These are phyloP conservation scores for Anguilla obscura DNA, from an alignment of 2,797 vertebrate genomes.

Conservation along the genomic window DNA sequence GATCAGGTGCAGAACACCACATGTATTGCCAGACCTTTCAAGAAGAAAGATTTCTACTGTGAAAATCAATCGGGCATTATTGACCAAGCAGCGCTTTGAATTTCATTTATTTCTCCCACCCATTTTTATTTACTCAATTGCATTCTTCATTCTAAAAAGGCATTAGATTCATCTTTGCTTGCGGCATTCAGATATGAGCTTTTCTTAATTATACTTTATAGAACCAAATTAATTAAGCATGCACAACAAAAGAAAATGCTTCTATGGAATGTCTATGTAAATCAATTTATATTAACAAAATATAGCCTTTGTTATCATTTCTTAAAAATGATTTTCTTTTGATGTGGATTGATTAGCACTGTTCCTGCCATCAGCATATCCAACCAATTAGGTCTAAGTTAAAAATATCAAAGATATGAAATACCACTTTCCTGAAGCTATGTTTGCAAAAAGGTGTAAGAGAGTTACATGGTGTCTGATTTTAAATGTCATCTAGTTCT, in stretches of 20 bases:
- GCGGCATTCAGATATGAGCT: neutral
- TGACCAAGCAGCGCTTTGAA: constrained; percentile 18
- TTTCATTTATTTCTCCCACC: neutral
- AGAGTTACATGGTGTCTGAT: neutral
- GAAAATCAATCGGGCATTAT: constrained; percentile 6
- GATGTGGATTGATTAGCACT: neutral
- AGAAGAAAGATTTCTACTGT: neutral
- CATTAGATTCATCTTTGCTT: neutral
- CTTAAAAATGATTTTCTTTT: neutral
- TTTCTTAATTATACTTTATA: neutral
- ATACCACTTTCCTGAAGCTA: neutral
- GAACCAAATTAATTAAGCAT: neutral
- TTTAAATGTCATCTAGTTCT: neutral
- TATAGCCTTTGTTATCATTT: neutral
- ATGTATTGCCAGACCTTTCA: constrained; percentile 1
- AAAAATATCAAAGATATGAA: neutral
- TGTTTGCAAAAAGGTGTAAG: neutral
- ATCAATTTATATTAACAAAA: neutral
- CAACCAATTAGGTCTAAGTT: neutral
- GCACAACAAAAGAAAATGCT: neutral
- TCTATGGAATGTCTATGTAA: neutral
- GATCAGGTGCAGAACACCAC: neutral
- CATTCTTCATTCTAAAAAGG: neutral
- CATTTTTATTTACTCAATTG: constrained; percentile 1
- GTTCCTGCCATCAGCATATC: neutral